These are phyloP conservation scores for Cataglyphis cursor DNA, from an alignment of 2,888 invertebrate species.

Conservation along the genomic window DNA sequence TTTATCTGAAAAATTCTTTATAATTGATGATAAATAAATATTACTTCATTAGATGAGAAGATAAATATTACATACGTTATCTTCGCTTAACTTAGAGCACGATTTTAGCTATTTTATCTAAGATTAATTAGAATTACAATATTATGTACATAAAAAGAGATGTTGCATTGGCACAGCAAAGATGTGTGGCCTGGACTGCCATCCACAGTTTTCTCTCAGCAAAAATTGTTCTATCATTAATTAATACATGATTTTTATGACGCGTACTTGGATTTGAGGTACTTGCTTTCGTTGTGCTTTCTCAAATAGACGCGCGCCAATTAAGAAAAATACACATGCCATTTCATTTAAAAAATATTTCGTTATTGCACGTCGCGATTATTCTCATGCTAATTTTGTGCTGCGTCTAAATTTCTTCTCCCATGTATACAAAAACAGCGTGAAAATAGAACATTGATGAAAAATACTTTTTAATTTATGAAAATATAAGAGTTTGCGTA, in stretches of 20 bases:
- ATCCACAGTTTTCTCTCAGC: constrained; percentile 59
- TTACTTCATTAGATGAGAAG: constrained; percentile 10
- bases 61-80: constrained; percentile 50
- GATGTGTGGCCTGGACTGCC: constrained; percentile 80
- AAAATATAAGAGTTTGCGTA: neutral
- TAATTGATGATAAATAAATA: constrained; percentile 49
- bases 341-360: constrained; percentile 18
- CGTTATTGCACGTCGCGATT: neutral
- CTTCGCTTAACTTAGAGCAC: constrained; percentile 59
- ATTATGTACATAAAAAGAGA: constrained; percentile 82
- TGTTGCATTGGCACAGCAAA: constrained; percentile 83
- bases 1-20: constrained; percentile 29
- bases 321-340: neutral
- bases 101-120: constrained; percentile 69
- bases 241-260: constrained; percentile 18
- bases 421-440: neutral
- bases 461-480: neutral
- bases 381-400: neutral
- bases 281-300: constrained; percentile 49
- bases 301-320: constrained; percentile 8
- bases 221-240: constrained; percentile 3
- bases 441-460: constrained; percentile 12
- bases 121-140: constrained; percentile 73
- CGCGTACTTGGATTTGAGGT: constrained; percentile 22
- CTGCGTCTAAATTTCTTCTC: neutral